These are phyloP conservation scores for Chelonoidis abingdonii DNA, from an alignment of 2,113 vertebrate genomes.

Conservation along the genomic window DNA sequence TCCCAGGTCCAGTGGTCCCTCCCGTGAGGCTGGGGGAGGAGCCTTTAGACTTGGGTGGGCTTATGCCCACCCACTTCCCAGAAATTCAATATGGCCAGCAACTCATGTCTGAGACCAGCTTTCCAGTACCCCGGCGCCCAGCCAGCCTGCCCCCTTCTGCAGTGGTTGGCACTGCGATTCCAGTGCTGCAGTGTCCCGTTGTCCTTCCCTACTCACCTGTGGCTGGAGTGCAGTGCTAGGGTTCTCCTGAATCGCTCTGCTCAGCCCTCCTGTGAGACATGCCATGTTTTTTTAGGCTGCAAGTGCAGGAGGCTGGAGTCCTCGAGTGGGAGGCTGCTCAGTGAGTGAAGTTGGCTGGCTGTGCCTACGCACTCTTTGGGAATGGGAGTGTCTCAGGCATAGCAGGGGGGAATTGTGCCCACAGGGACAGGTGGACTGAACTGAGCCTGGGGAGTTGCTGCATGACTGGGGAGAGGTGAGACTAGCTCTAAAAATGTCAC, in stretches of 20 bases:
- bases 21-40: no score
- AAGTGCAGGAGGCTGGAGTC: no score
- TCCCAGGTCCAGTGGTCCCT: no score
- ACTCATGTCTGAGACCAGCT: not conserved
- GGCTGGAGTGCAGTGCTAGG: no score
- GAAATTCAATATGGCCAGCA: no score
- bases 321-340: not conserved
- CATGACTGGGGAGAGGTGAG: not conserved
- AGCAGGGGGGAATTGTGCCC: not conserved
- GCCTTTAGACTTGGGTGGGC: no score
- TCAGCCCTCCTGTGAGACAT: not conserved
- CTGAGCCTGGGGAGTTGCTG: not conserved
- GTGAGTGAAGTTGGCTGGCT: not conserved
- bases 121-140: not conserved
- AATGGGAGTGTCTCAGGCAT: no score
- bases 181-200: no score
- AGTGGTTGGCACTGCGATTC: not conserved
- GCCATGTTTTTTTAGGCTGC: not conserved
- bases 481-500: not conserved
- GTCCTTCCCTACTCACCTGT: no score
- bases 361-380: not conserved
- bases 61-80: no score
- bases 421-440: not conserved
- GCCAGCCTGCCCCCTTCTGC: not conserved
- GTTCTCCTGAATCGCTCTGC: not conserved